Base-by-base conservation (phyloP, 2,113 vertebrate species). In the Chelonoidis abingdonii region DNA sequence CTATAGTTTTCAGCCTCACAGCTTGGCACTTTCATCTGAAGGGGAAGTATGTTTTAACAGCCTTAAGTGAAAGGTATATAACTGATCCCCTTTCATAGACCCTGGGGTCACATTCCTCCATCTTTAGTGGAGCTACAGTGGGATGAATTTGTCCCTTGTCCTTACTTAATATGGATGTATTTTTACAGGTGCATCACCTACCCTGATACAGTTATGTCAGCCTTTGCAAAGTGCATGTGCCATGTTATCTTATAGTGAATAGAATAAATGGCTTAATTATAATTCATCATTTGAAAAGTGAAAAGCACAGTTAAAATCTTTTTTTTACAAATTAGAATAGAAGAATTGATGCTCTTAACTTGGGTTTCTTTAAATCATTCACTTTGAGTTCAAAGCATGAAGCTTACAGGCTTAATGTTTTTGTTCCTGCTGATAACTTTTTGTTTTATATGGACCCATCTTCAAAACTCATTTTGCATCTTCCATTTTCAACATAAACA, bases 391-490 rank as follows among this genome's bases (percentile, higher is more conserved):
- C 41, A 54, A 69, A 13, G 72, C 1, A 80, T 49, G 84, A 59
- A 80, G 56, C 57, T 41, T 86, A 47, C 21, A 19, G 7, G 57
- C 25, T 35, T 57, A 38, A 31, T 44, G 10, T 54, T 38, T 57
- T 13, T 84, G 5, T 84, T 44, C 22, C 78, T 88, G 29, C 5
- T 72, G 17, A 9, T 49, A 2, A 6, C 7, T 86, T 89, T 89
- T 38, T 10, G 89, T 44, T 52, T 72, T 62, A 41, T 56, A 47
- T 29, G 14, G 6, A 53, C 49, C 5, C 27, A 80, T 47, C 56
- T 92, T 95, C 31, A n/a, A 83, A 62, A 72, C 9, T 44, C 82
- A 17, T 62, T 92, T 94, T 93, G 2, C 22, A 29, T 81, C 56
- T 65, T 88, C 35, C 12, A 11, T 83, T 90, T 95, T 89, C 79